Conservation (phyloP, 2,888 invertebrate genomes). For the Harmothoe impar region DNA sequence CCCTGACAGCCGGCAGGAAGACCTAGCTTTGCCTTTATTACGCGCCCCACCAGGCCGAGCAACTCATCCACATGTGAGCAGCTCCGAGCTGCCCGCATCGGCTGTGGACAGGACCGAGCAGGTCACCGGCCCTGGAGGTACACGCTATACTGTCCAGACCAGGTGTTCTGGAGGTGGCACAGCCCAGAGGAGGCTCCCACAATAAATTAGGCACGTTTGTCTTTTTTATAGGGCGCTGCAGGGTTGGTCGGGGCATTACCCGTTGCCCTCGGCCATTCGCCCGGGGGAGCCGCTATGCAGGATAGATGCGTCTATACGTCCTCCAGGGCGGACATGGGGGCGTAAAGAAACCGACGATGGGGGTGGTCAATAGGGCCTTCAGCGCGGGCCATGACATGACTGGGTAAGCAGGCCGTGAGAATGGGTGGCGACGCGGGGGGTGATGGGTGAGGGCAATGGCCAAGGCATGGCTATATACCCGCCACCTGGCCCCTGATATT, state of each 20-base stretch:
- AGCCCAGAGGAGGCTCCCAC: neutral
- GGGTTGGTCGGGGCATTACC: constrained; percentile 15
- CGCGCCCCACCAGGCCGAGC: neutral
- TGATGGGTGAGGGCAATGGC: neutral
- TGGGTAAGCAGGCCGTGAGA: neutral
- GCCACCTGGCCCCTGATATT: neutral
- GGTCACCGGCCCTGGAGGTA: neutral
- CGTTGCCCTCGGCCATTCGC: neutral
- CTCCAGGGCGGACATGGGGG: neutral
- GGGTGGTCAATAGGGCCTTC: constrained; percentile 24
- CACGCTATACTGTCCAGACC: neutral
- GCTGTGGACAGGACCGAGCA: neutral
- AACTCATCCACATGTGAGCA: neutral
- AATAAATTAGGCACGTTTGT: constrained; percentile 37
- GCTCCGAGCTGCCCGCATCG: neutral
- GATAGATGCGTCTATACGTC: constrained; percentile 28
- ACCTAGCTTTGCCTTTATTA: constrained; percentile 25
- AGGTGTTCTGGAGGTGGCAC: constrained; percentile 7
- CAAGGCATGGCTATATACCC: neutral
- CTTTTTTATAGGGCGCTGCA: neutral
- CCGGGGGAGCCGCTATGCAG: neutral
- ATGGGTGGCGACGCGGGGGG: neutral
- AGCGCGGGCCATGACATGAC: constrained; percentile 36
- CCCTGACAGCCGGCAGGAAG: neutral
- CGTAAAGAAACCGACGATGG: constrained; percentile 8